These are phyloP conservation scores for Antennarius maculatus DNA, from an alignment of 2,797 vertebrate genomes.

Conservation along the genomic window DNA sequence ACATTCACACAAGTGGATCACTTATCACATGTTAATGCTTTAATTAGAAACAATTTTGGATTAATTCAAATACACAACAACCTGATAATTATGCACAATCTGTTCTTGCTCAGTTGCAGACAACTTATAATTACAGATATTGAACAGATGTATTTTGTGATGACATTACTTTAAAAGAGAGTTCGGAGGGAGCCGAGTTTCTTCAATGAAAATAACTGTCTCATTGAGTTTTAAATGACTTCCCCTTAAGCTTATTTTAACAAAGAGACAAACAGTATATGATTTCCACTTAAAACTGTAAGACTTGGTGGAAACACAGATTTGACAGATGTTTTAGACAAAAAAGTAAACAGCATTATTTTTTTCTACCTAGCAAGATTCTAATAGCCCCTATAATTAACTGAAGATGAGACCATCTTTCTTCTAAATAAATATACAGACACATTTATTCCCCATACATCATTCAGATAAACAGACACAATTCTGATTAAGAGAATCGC, in stretches of 20 bases:
- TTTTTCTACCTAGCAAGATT: neutral
- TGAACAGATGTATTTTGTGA: neutral
- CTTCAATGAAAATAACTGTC: neutral
- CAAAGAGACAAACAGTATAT: neutral
- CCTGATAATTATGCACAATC: neutral
- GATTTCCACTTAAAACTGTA: neutral
- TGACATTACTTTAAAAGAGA: neutral
- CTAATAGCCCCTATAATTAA: neutral
- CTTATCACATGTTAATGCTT: neutral
- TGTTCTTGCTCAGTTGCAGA: neutral
- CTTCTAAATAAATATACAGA: neutral
- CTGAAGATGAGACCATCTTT: neutral
- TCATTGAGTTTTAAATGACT: neutral
- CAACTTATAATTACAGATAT: neutral
- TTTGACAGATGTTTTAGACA: neutral
- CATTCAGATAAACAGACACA: slow-evolving; percentile 5
- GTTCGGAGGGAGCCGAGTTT: neutral
- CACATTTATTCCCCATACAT: neutral
- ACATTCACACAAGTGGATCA: too few species aligned
- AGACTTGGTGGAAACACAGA: neutral
- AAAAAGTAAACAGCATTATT: too few species aligned
- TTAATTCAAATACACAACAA: too few species aligned
- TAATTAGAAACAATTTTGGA: neutral
- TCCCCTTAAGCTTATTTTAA: neutral
- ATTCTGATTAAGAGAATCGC: neutral